Base-by-base conservation (phyloP, 2,888 invertebrate genomes). In the Gryllus longicercus region DNA sequence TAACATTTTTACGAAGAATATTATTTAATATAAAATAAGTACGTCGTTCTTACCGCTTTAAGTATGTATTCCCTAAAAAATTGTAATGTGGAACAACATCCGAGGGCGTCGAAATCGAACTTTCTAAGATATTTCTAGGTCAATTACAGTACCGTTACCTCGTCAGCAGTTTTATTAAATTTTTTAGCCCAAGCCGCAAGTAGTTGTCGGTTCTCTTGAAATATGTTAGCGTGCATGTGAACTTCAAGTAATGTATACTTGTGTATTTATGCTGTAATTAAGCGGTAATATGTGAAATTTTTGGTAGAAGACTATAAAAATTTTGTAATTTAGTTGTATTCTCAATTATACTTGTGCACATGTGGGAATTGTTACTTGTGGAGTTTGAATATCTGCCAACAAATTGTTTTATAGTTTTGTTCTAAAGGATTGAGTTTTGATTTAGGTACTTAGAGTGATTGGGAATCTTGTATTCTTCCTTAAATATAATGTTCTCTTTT, bases 81-180 rank as follows among this genome's bases (percentile, higher is more conserved):
- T 49, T 38, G 77, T 77, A 18, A 63, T 63, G 63, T 63, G n/a
- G 63, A 63, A 63, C 63, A n/a, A n/a, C n/a, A 63, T 18, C 63
- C n/a, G 63, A 63, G 63, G 63, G 63, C 63, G 63, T 63, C 63
- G 63, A 63, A 63, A 63, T 63, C 63, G 63, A 63, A 63, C 63
- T 63, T 63, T 63, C 63, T 63, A 63, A 63, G 63, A 63, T 63
- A 63, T 63, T 63, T 63, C 63, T 63, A 63, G 63, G 63, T 63
- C 63, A 63, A 63, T 63, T 63, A 63, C 63, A 63, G 63, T 63
- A 63, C 63, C 63, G 63, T 63, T 63, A 63, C 63, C 63, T 63
- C 63, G 63, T 63, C 63, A 63, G 63, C 63, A 63, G 63, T 63
- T 63, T 63, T 63, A 63, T 63, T 63, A 63, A 63, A 63, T 63